Base-by-base conservation (phyloP, 2,113 vertebrate species). In the Megalops atlanticus region DNA sequence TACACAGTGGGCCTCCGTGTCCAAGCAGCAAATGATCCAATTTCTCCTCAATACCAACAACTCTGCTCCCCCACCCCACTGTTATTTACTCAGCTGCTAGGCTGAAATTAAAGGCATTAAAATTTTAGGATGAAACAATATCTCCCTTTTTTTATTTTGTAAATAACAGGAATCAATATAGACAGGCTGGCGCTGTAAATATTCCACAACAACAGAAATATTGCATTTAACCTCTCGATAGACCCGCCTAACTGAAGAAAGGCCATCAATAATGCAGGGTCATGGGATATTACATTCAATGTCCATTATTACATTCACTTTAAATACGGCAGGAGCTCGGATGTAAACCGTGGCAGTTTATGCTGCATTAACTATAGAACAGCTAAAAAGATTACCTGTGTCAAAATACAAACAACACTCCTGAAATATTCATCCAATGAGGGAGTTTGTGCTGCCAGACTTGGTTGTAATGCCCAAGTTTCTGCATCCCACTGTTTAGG, bases 21-120 rank as follows among this genome's bases (percentile, higher is more conserved):
- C 92, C 91, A 94, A 92, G 91, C 93, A 92, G 91, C 91, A 94
- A 94, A 95, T 94, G 85, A 94, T 91, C 91, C 90, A 91, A 93
- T 93, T 89, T 93, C 91, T 88, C 90, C 87, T 91, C 90, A 93
- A 93, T 92, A 92, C 89, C 83, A 84, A 91, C 86, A 85, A 91
- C 91, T 81, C 64, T 49, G 52, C 74, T 84, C 88, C 85, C 68
- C 75, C 69, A 45, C 81, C 39, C 27, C 64, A 81, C 87, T 86
- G 77, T 91, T 89, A 87, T 89, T 85, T 82, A 73, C 58, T 33
- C 39, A 79, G 74, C 45, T 81, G 83, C 70, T 76, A 78, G 76
- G 87, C 86, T 88, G 84, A 64, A 58, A 86, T 88, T 80, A 47
- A 43, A n/a, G 77, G 69, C 76, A 86, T 88, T 84, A 87, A 86